phyloP scores from a whole-genome alignment of 2,113 vertebrate genomes.

The Dicaeum eximium region DNA sequence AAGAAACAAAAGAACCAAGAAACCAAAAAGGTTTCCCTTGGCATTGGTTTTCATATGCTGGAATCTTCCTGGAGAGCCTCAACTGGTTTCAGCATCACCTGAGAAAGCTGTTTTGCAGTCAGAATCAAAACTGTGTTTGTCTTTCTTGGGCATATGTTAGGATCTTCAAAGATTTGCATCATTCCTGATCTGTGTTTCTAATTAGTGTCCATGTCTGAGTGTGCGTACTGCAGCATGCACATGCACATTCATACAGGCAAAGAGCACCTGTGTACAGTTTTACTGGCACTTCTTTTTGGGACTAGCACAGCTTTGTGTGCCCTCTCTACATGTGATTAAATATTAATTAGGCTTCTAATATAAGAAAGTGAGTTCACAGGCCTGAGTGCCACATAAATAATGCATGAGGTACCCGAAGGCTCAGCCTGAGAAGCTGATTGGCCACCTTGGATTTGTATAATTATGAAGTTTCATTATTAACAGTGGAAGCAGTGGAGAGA shows the following conservation, averaged over 20 bases:
- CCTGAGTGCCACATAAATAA: constrained; percentile 77
- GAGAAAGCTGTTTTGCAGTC: not conserved
- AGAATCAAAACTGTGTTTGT: not conserved
- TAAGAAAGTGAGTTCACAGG: constrained; percentile 79
- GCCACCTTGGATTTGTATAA: constrained; percentile 85
- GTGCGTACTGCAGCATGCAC: not conserved
- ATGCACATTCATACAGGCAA: not conserved
- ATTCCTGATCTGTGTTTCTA: not conserved
- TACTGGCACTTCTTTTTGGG: constrained; percentile 57
- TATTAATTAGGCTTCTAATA: constrained; percentile 87
- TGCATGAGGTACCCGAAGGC: constrained; percentile 82
- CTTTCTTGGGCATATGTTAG: not conserved
- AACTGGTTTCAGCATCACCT: not conserved
- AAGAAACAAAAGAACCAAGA: not conserved
- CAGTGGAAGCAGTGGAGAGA: constrained; percentile 78
- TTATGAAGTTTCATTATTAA: constrained; percentile 88
- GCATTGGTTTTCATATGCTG: not conserved
- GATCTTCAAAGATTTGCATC: not conserved
- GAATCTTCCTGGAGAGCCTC: not conserved
- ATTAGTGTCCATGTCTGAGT: not conserved
- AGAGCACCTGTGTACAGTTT: constrained; percentile 23
- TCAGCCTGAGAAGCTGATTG: constrained; percentile 80
- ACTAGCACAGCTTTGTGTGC: constrained; percentile 62
- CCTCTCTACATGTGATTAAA: constrained; percentile 79
- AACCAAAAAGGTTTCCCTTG: not conserved